These are phyloP conservation scores for Belonocnema kinseyi DNA, from an alignment of 1,140 invertebrate species.

Conservation along the genomic window DNA sequence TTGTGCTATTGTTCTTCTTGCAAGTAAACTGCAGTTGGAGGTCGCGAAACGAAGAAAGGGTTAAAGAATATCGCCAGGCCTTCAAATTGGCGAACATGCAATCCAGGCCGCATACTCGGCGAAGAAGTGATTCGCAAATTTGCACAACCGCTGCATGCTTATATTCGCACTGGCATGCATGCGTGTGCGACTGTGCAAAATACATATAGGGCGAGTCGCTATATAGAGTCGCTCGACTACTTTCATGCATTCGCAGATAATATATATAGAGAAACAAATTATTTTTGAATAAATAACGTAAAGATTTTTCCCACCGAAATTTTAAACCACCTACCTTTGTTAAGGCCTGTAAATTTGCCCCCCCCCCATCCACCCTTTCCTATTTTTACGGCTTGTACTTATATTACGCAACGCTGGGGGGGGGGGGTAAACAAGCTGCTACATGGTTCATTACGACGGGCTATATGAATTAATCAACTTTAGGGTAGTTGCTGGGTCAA, in stretches of 20 bases:
- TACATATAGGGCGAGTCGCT: background rate
- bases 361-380: too few relatives aligned
- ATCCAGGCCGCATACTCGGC: constrained; percentile 56
- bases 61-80: constrained; percentile 67
- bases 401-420: too few relatives aligned
- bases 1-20: constrained; percentile 23
- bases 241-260: background rate
- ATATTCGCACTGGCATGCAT: background rate
- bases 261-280: background rate
- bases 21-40: constrained; percentile 46
- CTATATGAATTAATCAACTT: too few relatives aligned
- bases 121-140: constrained; percentile 67
- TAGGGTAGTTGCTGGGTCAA: too few relatives aligned
- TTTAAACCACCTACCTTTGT: too few relatives aligned
- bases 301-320: too few relatives aligned
- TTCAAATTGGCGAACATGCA: constrained; percentile 71
- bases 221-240: background rate
- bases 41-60: constrained; percentile 55
- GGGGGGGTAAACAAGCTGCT: too few relatives aligned
- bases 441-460: too few relatives aligned
- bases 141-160: constrained; percentile 42
- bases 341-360: too few relatives aligned
- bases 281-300: background rate
- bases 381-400: too few relatives aligned
- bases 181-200: background rate